Percentiles rank a stretch among this genome's conserved stretches.
Conservation (phyloP, 2,797 vertebrate species). For the Halcyon badia region DNA sequence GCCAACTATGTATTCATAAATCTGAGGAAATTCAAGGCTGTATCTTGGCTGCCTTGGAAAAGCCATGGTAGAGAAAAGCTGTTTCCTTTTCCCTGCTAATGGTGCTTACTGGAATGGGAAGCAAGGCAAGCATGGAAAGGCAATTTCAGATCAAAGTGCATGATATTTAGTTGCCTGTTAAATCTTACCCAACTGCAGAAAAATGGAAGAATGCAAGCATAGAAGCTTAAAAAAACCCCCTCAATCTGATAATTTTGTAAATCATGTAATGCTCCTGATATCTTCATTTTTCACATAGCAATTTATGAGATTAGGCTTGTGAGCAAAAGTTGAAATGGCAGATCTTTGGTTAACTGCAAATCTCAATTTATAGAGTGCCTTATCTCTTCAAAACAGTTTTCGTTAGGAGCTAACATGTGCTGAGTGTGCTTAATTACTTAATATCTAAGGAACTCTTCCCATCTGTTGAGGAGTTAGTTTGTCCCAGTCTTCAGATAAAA, state of each 20-base stretch:
- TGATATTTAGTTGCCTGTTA: not conserved
- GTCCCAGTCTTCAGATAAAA: not conserved
- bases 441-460: slow-evolving; percentile 10
- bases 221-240: not conserved
- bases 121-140: not conserved
- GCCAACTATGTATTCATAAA: not conserved
- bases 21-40: not conserved
- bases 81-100: not conserved
- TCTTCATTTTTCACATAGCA: slow-evolving; percentile 13
- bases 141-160: slow-evolving; percentile 21
- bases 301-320: slow-evolving; percentile 56
- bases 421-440: slow-evolving; percentile 44
- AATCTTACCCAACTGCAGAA: not conserved
- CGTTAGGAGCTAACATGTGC: not conserved
- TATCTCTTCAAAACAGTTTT: slow-evolving; percentile 45
- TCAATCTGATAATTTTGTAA: slow-evolving; percentile 6
- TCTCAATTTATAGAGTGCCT: slow-evolving; percentile 56
- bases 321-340: slow-evolving; percentile 50
- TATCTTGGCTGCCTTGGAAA: not conserved
- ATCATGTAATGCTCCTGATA: slow-evolving; percentile 2
- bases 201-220: not conserved
- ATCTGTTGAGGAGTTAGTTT: slow-evolving; percentile 22
- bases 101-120: not conserved
- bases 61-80: not conserved
- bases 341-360: slow-evolving; percentile 38